These are phyloP conservation scores for Argyra leucocephala DNA, from an alignment of 2,888 invertebrate species.

Conservation along the genomic window DNA sequence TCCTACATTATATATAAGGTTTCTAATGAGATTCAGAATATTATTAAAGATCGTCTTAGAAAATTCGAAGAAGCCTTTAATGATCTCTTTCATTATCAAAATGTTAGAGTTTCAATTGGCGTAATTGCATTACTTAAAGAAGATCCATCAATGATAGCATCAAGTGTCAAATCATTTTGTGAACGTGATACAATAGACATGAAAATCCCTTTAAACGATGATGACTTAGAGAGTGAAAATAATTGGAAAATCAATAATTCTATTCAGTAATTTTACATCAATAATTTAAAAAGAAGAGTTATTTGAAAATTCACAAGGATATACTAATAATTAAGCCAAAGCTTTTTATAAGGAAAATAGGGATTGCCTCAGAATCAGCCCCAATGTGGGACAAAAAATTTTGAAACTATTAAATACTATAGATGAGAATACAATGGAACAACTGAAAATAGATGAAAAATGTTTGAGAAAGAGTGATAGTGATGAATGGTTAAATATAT, in stretches of 20 bases:
- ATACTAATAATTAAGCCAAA: slow-evolving; percentile 65
- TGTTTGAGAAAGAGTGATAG: slow-evolving; percentile 55
- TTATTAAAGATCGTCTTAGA: slow-evolving; percentile 55
- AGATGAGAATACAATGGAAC: slow-evolving; percentile 46
- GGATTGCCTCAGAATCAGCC: slow-evolving; percentile 45
- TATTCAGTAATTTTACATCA: too few relatives aligned
- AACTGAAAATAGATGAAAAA: slow-evolving; percentile 46
- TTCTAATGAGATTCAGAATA: slow-evolving; percentile 52
- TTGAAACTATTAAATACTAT: slow-evolving; percentile 42
- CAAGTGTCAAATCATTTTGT: slow-evolving; percentile 78
- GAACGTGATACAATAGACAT: slow-evolving; percentile 70
- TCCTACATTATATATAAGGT: slow-evolving; percentile 49
- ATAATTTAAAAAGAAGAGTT: slow-evolving; percentile 67
- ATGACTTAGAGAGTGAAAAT: slow-evolving; percentile 48
- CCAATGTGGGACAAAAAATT: slow-evolving; percentile 48
- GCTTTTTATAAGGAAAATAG: slow-evolving; percentile 56
- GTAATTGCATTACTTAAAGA: slow-evolving; percentile 69
- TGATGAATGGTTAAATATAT: slow-evolving; percentile 76
- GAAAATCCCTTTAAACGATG: slow-evolving; percentile 50
- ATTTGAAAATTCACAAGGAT: slow-evolving; percentile 73
- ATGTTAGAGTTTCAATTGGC: slow-evolving; percentile 68
- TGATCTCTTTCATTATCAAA: slow-evolving; percentile 59
- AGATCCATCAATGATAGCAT: slow-evolving; percentile 67
- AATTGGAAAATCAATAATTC: slow-evolving; percentile 65
- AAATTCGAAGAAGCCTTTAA: slow-evolving; percentile 56